phyloP scores from a whole-genome alignment of 1,140 invertebrate genomes.

The Microplitis mediator region DNA sequence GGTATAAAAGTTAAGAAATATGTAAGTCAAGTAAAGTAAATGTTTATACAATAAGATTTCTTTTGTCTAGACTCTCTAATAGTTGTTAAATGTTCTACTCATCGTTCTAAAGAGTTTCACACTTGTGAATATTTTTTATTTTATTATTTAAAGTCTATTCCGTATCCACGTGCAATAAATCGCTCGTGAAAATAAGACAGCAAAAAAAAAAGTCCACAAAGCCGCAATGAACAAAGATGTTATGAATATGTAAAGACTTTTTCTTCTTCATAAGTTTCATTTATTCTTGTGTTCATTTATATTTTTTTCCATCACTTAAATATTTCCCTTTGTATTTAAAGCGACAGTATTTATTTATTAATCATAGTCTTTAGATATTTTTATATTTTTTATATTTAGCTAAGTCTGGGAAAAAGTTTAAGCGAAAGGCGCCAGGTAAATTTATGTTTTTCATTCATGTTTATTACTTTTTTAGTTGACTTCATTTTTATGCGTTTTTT shows the following conservation, averaged over 20 bases:
- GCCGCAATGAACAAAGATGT: slow-evolving; percentile 3
- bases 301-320: not conserved
- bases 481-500: too few species aligned
- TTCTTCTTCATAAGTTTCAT: slow-evolving; percentile 12
- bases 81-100: not conserved
- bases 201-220: not conserved
- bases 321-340: not conserved
- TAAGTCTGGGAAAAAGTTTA: not conserved
- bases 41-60: not conserved
- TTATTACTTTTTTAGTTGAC: too few species aligned
- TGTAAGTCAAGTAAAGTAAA: not conserved
- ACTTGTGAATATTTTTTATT: not conserved
- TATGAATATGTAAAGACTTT: slow-evolving; percentile 25
- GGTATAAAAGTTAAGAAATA: not conserved
- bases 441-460: too few species aligned
- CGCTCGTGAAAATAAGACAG: not conserved
- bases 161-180: not conserved
- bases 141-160: too few species aligned
- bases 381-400: not conserved
- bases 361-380: too few species aligned
- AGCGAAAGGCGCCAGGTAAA: too few species aligned
- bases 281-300: not conserved
- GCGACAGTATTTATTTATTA: not conserved
- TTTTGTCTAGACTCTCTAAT: slow-evolving; percentile 7
- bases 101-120: not conserved